Conservation (phyloP, 2,888 invertebrate genomes). For the Coenonympha arcania region DNA sequence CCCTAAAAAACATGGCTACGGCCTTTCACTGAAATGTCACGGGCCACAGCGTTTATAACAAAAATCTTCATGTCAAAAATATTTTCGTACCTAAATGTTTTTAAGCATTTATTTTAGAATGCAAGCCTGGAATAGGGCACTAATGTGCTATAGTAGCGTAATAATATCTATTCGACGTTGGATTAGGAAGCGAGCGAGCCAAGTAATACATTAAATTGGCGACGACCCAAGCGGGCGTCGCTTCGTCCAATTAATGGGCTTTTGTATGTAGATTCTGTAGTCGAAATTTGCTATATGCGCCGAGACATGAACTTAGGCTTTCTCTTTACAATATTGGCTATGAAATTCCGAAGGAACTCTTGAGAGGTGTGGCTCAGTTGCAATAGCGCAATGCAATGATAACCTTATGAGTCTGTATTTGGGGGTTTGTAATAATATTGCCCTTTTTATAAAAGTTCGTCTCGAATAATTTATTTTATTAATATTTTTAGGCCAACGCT, state of each 20-base stretch:
- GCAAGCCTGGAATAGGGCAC: slow-evolving; percentile 9
- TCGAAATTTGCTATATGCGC: slow-evolving; percentile 17
- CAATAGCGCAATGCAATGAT: too few species aligned
- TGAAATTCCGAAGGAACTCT: too few species aligned
- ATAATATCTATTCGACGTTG: slow-evolving; percentile 58
- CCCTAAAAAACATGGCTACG: neutral
- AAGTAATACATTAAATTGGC: slow-evolving; percentile 70
- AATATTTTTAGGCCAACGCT: too few species aligned
- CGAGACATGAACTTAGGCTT: neutral
- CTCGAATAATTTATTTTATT: too few species aligned
- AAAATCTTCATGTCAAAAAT: too few species aligned
- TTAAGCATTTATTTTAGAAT: neutral
- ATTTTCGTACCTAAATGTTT: too few species aligned
- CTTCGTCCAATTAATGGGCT: slow-evolving; percentile 62
- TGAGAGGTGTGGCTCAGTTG: too few species aligned
- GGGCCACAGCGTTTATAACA: too few species aligned
- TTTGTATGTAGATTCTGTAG: slow-evolving; percentile 33
- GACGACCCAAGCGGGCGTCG: slow-evolving; percentile 52
- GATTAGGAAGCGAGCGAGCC: slow-evolving; percentile 53
- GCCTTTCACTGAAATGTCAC: too few species aligned
- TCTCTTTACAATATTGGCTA: slow-evolving; percentile 2
- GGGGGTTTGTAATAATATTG: too few species aligned
- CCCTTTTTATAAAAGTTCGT: too few species aligned
- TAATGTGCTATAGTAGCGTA: slow-evolving; percentile 28
- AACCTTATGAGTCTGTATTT: too few species aligned